phyloP scores from a whole-genome alignment of 2,113 vertebrate genomes.

The Dipodomys ordii region DNA sequence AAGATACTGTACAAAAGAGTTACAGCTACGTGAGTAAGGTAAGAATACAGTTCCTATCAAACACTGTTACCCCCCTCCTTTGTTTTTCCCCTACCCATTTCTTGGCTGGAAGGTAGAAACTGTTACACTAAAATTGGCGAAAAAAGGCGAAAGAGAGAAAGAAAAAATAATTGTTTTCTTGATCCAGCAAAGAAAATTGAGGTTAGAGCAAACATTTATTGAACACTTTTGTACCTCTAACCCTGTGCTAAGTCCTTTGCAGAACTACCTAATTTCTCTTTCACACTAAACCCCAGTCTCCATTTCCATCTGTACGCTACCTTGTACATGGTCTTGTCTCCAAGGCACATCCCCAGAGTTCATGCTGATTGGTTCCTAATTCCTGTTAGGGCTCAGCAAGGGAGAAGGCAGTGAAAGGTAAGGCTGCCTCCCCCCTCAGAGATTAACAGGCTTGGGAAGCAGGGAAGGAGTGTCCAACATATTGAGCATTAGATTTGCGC shows the following conservation, averaged over 20 bases:
- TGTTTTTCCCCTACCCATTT: too few species aligned
- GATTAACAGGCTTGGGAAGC: background rate
- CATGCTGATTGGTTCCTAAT: background rate
- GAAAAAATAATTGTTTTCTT: slow-evolving; percentile 1
- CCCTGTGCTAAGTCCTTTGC: background rate
- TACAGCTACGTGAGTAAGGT: too few species aligned
- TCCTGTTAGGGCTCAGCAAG: background rate
- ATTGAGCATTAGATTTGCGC: background rate
- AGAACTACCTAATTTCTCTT: slow-evolving; percentile 10
- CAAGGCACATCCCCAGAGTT: background rate
- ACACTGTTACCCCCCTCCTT: too few species aligned
- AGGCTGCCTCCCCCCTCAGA: background rate
- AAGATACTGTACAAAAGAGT: too few species aligned
- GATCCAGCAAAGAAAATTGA: slow-evolving; percentile 9
- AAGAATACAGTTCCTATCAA: too few species aligned
- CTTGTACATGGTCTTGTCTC: slow-evolving; percentile 25
- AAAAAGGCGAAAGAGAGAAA: background rate
- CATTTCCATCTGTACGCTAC: background rate
- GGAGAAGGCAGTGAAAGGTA: background rate
- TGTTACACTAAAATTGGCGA: too few species aligned
- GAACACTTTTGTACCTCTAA: background rate
- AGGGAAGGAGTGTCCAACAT: background rate
- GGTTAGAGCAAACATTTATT: background rate
- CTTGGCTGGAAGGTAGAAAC: too few species aligned
- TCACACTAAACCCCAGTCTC: background rate